Conservation (phyloP, 1,140 invertebrate species). For the Phocides pigmalion region DNA sequence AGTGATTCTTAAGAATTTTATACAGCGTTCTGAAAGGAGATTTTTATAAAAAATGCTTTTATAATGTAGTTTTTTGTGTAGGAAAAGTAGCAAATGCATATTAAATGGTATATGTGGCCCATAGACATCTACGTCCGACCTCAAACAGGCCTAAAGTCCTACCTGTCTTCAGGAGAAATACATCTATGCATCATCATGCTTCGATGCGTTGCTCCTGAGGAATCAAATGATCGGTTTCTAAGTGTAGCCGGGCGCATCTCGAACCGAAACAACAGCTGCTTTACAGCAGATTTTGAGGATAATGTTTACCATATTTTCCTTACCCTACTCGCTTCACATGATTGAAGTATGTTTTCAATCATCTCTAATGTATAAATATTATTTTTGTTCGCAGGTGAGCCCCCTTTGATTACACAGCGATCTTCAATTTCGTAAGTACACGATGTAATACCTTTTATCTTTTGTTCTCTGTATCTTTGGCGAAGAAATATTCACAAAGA, state of each 20-base stretch:
- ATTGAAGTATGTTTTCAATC: conserved; percentile 50
- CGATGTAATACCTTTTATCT: conserved; percentile 35
- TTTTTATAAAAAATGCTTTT: neutral
- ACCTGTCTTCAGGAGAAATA: too few species aligned
- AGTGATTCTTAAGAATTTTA: neutral
- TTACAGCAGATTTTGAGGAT: neutral
- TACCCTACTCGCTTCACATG: conserved; percentile 21
- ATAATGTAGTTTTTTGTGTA: too few species aligned
- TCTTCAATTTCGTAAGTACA: conserved; percentile 55
- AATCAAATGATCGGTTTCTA: too few species aligned
- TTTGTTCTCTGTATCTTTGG: conserved; percentile 29
- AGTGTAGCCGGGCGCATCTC: too few species aligned
- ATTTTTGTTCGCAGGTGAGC: conserved; percentile 61
- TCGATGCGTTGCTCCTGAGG: too few species aligned
- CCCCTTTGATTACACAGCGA: conserved; percentile 44
- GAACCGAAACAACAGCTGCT: too few species aligned
- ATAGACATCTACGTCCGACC: too few species aligned
- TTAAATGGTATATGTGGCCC: too few species aligned
- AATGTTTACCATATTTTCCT: conserved; percentile 19
- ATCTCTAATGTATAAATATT: conserved; percentile 55
- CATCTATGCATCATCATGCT: too few species aligned
- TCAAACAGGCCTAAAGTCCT: too few species aligned
- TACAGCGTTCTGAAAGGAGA: neutral
- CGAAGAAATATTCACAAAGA: conserved; percentile 10
- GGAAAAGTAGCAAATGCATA: too few species aligned